Evolutionary conservation across 64 coral and sea anemone genomes (phyloP).

Genomic region (Porites australiensis): DNA sequence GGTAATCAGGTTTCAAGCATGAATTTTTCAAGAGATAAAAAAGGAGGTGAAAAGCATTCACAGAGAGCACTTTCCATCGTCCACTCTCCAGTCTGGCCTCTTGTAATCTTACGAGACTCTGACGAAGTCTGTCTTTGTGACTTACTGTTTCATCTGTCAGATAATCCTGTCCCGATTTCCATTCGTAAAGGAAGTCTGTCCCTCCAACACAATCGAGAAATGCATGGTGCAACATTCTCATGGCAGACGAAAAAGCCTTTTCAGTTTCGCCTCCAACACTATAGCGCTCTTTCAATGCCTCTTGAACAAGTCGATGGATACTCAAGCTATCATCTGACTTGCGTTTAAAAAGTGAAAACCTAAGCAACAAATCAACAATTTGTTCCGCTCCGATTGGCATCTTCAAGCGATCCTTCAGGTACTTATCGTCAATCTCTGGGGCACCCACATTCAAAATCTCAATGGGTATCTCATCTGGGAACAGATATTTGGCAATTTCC

Average conservation of each 20-base stretch:
- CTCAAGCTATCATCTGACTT: background rate
- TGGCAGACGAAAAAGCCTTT: background rate
- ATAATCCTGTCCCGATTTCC: too few relatives aligned
- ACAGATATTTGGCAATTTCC: background rate
- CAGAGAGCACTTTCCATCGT: constrained; percentile 10
- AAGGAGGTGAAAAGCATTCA: too few relatives aligned
- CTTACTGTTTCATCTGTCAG: too few relatives aligned
- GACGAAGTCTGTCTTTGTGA: too few relatives aligned
- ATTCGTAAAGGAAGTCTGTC: background rate
- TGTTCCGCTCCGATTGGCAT: background rate
- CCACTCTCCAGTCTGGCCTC: constrained; percentile 21
- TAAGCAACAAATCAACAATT: background rate
- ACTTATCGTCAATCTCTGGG: constrained; percentile 16
- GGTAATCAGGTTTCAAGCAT: too few relatives aligned
- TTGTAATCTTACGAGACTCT: background rate
- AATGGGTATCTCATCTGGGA: background rate
- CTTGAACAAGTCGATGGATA: constrained; percentile 12
- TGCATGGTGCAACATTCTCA: constrained; percentile 10
- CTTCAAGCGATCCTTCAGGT: background rate
- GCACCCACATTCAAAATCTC: constrained; percentile 3
- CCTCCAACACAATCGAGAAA: background rate
- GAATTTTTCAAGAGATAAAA: too few relatives aligned
- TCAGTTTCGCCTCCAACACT: background rate
- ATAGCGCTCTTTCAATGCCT: background rate
- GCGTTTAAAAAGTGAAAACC: constrained; percentile 15